Evolutionary conservation across 2,797 vertebrate genomes (phyloP), one percentile per base, ranked within the genome.

Genomic region (Acrossocheilus fasciatus): DNA sequence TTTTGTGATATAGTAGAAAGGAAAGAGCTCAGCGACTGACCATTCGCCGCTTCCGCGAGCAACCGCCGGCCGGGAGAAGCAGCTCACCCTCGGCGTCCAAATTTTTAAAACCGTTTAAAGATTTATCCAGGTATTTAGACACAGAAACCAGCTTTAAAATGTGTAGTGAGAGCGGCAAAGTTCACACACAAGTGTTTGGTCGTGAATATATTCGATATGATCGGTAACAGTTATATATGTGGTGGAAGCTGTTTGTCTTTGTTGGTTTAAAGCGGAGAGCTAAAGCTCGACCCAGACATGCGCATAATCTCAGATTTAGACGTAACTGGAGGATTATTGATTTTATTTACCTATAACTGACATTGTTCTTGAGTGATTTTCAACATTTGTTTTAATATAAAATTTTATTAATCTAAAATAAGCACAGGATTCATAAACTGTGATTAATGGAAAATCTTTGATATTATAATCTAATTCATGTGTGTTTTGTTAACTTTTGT

Each of bases 31-130:
- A 62, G 68, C 70, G 43, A 17, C n/a, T 23, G 86, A 64, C 82
- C 81, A 41, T 50, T 70, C 36, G 50, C 77, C 78, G 87, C 85
- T 85, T 87, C 87, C 78, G 68, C 73, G 30, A 62, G 80, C 78
- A 78, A 39, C 59, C 64, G 73, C 50, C 66, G 39, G 72, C 82
- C 86, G 47, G 64, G 75, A 78, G 87, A 54, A 45, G 81, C 18
- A 50, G 54, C 57, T 64, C 30, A 66, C 14, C 69, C 69, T 66
- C 20, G 45, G 36, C 30, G 54, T 43, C 9, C 9, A 74, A 30
- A 73, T 74, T 66, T 52, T 66, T 41, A 30, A 64, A 81, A 11
- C 41, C 64, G 41, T 81, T 81, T 39, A 26, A 39, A 74, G 14
- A 3, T 23, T 50, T 47, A 9, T 9, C 6, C 17, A 18, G 20